Percentiles rank a stretch among this genome's conserved stretches.
phyloP scores from a whole-genome alignment of 1,140 invertebrate genomes.

The Zelostemma sp. region DNA sequence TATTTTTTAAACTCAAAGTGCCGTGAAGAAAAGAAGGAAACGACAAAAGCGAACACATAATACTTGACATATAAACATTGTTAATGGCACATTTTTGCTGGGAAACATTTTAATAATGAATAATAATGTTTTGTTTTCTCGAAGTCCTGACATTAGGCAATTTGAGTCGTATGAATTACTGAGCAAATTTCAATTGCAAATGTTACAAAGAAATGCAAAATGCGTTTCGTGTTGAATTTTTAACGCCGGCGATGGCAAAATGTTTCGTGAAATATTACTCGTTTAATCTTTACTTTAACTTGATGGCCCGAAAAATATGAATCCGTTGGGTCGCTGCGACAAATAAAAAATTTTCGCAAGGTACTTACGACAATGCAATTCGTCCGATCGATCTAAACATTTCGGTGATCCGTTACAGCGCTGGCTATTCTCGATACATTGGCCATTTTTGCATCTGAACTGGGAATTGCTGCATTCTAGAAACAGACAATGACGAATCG shows the following conservation, averaged over 20 bases:
- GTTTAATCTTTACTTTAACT: too few relatives aligned
- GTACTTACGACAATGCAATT: conserved; percentile 74
- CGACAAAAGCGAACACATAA: too few relatives aligned
- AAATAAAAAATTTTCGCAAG: too few relatives aligned
- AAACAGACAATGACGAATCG: conserved; percentile 22
- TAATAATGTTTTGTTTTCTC: too few relatives aligned
- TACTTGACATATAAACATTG: too few relatives aligned
- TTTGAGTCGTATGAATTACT: not conserved
- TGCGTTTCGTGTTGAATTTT: not conserved
- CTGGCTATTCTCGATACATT: conserved; percentile 75
- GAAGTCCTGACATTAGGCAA: not conserved
- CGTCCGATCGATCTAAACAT: conserved; percentile 74
- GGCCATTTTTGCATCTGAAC: conserved; percentile 74
- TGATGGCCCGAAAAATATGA: too few relatives aligned
- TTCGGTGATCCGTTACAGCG: conserved; percentile 76
- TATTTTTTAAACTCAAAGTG: too few relatives aligned
- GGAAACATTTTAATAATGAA: too few relatives aligned
- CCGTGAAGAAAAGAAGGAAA: too few relatives aligned
- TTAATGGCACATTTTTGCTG: too few relatives aligned
- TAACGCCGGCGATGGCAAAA: conserved; percentile 19
- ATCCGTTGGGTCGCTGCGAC: too few relatives aligned
- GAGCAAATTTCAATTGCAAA: not conserved
- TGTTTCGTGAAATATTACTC: conserved; percentile 54
- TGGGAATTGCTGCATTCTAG: conserved; percentile 59
- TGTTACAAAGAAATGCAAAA: conserved; percentile 4